Evolutionary conservation across 2,888 invertebrate species (phyloP).

Genomic region (Heliothis peltigera): DNA sequence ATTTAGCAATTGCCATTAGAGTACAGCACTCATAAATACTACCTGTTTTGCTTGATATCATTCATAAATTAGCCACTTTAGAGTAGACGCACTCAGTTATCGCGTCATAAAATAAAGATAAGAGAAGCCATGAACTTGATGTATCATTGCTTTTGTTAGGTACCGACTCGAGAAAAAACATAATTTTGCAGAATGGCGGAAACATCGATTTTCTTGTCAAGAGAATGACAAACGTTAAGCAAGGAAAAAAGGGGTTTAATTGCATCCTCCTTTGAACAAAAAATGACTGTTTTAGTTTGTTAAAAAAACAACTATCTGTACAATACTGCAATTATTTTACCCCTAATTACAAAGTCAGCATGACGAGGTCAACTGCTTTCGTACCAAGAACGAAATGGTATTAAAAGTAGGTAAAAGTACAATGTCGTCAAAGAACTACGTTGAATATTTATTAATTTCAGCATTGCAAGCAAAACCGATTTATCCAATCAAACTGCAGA

Average conservation of each 20-base stretch:
- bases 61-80: constrained; percentile 32
- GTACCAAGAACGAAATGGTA: constrained; percentile 62
- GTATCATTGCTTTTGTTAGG: constrained; percentile 25
- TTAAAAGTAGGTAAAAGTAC: constrained; percentile 15
- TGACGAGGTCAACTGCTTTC: constrained; percentile 59
- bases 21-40: constrained; percentile 33
- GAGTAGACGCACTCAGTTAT: constrained; percentile 33
- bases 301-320: constrained; percentile 18
- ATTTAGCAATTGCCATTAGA: constrained; percentile 1
- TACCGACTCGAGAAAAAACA: constrained; percentile 6
- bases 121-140: constrained; percentile 63
- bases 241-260: constrained; percentile 53
- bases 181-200: constrained; percentile 24
- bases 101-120: constrained; percentile 48
- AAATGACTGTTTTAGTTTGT: constrained; percentile 41
- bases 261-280: constrained; percentile 52
- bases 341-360: constrained; percentile 33
- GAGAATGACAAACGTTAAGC: constrained; percentile 47
- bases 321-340: constrained; percentile 24
- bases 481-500: neutral
- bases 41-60: constrained; percentile 24
- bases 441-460: neutral
- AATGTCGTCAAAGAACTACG: neutral
- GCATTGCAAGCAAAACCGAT: constrained; percentile 2
- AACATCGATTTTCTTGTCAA: constrained; percentile 31